Base-by-base conservation (phyloP, 2,797 vertebrate genomes). In the Epinephelus awoara region DNA sequence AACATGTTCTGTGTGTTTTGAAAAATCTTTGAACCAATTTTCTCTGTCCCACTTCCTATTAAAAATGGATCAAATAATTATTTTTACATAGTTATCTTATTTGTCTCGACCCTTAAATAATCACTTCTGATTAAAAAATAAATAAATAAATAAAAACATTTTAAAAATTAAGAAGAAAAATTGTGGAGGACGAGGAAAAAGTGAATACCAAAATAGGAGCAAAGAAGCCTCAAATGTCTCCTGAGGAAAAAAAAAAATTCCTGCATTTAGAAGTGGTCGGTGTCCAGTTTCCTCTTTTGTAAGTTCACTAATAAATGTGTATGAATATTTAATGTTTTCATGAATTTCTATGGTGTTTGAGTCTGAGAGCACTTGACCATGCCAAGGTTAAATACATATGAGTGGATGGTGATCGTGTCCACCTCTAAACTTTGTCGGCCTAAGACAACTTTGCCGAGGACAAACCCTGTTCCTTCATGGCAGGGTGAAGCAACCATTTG, bases 271-370 rank as follows among this genome's bases (percentile, higher is more conserved):
- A 72, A 27, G 19, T 54, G 7, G 49, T 18, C 49, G 21, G 19
- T 70, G 72, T 80, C 81, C 74, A 54, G 27, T 79, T 54, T 67
- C 5, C 6, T 84, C 68, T 71, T 34, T 15, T 10, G 12, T 56
- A 17, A 61, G 50, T 67, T 77, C 50, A 63, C 69, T 65, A 42
- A 77, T 75, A 27, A 42, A 72, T 42, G 42, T 71, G 29, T n/a
- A 82, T 85, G 58, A 82, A 85, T 90, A 76, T 87, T 90, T 87
- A 2, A 85, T 82, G 59, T 76, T 77, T 67, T 58, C 67, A 85
- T 84, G 61, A 83, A 89, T 87, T 84, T 82, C 47, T 77, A 73
- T 64, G 50, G 44, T 57, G 67, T 82, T 79, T 87, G 73, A 71
- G 40, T 79, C 27, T 61, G 65, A 57, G 29, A 44, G 25, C 51